phyloP scores from a whole-genome alignment of 2,888 invertebrate species.

The Pammene fasciana region DNA sequence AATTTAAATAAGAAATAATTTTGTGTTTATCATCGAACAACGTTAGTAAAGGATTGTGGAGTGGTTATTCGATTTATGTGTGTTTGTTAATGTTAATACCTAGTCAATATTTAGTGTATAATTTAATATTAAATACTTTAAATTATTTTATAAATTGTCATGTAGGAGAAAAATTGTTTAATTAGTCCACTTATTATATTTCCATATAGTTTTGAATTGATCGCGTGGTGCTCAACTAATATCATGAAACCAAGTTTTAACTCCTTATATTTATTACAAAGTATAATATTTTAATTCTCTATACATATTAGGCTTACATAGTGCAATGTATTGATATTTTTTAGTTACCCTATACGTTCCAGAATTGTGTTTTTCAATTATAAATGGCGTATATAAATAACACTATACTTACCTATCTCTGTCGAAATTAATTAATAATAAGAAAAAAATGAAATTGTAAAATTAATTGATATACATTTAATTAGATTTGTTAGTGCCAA shows the following conservation, averaged over 20 bases:
- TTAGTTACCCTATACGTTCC: conserved; percentile 20
- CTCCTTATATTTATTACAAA: conserved; percentile 37
- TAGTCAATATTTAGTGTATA: conserved; percentile 30
- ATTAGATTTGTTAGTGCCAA: conserved; percentile 82
- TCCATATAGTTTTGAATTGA: conserved; percentile 45
- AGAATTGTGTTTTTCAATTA: conserved; percentile 46
- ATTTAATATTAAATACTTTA: conserved; percentile 21
- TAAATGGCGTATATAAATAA: conserved; percentile 52
- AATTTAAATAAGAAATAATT: conserved; percentile 55
- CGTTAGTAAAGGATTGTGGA: conserved; percentile 35
- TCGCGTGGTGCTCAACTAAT: conserved; percentile 66
- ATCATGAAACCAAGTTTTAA: conserved; percentile 52
- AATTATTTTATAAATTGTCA: conserved; percentile 10
- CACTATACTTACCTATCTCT: conserved; percentile 44
- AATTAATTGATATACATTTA: conserved; percentile 69
- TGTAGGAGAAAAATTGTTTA: conserved; percentile 3
- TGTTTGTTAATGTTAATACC: conserved; percentile 40
- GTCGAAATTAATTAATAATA: conserved; percentile 54
- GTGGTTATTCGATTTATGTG: conserved; percentile 41
- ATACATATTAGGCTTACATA: conserved; percentile 49
- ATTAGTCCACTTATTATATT: conserved; percentile 44
- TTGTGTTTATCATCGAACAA: conserved; percentile 54
- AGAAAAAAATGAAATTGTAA: conserved; percentile 53
- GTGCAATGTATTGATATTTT: background rate
- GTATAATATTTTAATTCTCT: conserved; percentile 46